phyloP scores from a whole-genome alignment of 2,113 vertebrate species.

The Lucifuga dentata region DNA sequence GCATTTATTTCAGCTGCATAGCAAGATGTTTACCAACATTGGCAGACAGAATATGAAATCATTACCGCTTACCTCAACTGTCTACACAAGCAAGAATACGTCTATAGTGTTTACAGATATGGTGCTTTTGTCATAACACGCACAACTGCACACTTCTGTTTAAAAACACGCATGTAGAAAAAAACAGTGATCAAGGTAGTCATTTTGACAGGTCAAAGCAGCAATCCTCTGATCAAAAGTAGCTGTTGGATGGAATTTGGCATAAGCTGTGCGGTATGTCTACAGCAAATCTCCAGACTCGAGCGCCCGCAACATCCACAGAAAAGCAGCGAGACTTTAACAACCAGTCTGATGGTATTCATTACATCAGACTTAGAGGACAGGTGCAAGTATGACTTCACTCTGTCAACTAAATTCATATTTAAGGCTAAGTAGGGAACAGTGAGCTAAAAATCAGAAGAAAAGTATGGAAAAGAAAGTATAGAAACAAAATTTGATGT shows the following conservation, averaged over 20 bases:
- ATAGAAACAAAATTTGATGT: no score
- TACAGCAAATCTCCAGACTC: constrained; percentile 31
- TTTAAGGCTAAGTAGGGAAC: no score
- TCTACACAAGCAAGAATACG: not conserved
- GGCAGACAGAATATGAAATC: constrained; percentile 6
- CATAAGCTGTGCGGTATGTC: constrained; percentile 8
- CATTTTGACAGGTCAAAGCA: constrained; percentile 19
- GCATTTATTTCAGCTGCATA: not conserved
- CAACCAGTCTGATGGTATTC: not conserved
- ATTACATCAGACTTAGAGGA: not conserved
- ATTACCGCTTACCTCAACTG: constrained; percentile 1
- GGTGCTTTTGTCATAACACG: not conserved
- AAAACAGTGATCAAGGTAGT: constrained; percentile 8
- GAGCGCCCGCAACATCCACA: not conserved
- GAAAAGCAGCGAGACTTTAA: not conserved
- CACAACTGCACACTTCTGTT: not conserved
- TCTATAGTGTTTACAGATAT: not conserved
- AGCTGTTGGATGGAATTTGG: constrained; percentile 26
- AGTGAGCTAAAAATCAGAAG: not conserved
- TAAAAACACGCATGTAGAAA: not conserved
- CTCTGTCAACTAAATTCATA: not conserved
- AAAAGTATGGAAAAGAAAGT: no score
- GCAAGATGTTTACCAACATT: not conserved
- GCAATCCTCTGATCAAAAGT: constrained; percentile 26
- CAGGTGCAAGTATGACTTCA: not conserved